Evolutionary conservation across 2,888 invertebrate species (phyloP).

Genomic region (Odontothrips loti): DNA sequence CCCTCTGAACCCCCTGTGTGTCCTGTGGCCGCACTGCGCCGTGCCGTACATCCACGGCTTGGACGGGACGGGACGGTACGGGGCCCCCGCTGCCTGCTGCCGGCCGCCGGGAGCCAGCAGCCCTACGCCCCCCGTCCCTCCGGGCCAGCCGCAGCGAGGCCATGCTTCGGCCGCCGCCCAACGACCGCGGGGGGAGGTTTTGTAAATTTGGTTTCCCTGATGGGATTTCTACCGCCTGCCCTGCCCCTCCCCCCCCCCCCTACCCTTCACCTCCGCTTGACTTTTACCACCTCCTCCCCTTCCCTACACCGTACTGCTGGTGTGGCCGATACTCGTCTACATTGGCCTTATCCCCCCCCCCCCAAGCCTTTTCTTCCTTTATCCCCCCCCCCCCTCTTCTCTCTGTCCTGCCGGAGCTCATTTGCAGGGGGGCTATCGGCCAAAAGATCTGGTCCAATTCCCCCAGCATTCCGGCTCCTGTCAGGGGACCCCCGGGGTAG

Average conservation of each 20-base stretch:
- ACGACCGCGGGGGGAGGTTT: constrained; percentile 40
- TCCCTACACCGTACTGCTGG: not conserved
- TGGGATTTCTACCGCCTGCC: constrained; percentile 29
- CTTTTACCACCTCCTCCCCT: not conserved
- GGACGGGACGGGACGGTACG: too few species aligned
- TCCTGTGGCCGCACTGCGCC: not conserved
- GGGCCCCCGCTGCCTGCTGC: not conserved
- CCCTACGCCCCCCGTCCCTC: not conserved
- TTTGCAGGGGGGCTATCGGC: too few species aligned
- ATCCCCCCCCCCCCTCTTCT: not conserved
- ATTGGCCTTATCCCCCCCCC: not conserved
- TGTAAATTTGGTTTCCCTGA: constrained; percentile 43
- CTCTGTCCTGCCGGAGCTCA: not conserved
- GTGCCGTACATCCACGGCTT: too few species aligned
- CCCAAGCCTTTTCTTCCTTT: not conserved
- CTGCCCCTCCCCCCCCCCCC: not conserved
- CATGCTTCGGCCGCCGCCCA: not conserved
- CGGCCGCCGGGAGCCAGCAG: not conserved
- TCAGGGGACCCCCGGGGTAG: too few species aligned
- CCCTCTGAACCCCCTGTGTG: not conserved
- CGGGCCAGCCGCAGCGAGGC: not conserved
- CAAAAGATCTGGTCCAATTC: too few species aligned
- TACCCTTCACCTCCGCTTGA: too few species aligned
- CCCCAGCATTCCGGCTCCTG: too few species aligned
- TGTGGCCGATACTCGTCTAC: not conserved